Evolutionary conservation across 2,797 vertebrate genomes (phyloP), one percentile per base, ranked within the genome.

Genomic region (Pseudochirops cupreus): DNA sequence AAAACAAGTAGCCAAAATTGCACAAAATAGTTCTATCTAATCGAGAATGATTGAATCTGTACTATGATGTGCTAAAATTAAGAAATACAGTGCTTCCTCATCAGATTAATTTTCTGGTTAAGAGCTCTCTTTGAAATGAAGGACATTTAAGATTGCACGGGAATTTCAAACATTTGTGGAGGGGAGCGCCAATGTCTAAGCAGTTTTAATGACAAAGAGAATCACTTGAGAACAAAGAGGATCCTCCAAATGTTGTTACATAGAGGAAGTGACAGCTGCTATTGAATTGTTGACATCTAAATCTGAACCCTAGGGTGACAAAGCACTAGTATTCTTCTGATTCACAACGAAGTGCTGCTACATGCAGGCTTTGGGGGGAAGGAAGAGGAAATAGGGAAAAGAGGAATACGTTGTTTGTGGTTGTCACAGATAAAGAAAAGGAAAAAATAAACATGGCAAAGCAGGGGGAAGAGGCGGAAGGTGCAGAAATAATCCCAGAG

Each of bases 401-500:
- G 67, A 46, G 18, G 18, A 82, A 74, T 21, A 10, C 46, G 67
- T 10, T 82, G n/a, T 2, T 24, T 82, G 39, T 87, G 74, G 28
- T 62, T 95, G 31, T 87, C 82, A 93, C 31, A 91, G 92, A 92
- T 52, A 52, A 53, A 29, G 90, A 50, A 94, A 94, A 50, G 5
- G 7, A 58, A 31, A 5, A 21, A 90, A 55, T 16, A 28, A 91
- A n/a, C 12, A 3, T 24, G 1, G 28, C 24, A 53, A 31, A 29
- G 21, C 87, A 46, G 21, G 91, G 50, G 39, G 31, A 39, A 39
- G 91, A 91, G 16, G 26, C 6, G 46, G 29, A 29, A 39, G 56
- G 18, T 59, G 57, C 26, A 96, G 54, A 87, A 93, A 58, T 55
- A 92, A 91, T 56, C n/a, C 58, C 54, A 46, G 9, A 11, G 74